phyloP scores from a whole-genome alignment of 2,113 vertebrate genomes.

The Corythornis cristatus region DNA sequence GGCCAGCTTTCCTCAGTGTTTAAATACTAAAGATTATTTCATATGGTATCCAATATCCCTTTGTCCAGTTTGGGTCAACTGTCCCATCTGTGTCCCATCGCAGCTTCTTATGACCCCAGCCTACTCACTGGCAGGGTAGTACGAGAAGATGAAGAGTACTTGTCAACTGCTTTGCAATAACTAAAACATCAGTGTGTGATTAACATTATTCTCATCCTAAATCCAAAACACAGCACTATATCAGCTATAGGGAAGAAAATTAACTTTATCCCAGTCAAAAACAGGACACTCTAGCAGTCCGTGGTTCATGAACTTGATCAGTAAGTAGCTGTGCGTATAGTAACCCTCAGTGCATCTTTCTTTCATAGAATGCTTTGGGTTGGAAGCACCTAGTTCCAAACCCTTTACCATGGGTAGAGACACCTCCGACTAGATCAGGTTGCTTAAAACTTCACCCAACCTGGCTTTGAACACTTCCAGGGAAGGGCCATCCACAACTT shows the following conservation, averaged over 20 bases:
- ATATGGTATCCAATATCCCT: neutral
- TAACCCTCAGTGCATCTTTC: neutral
- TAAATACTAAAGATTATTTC: neutral
- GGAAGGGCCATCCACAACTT: neutral
- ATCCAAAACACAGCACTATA: neutral
- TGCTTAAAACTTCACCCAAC: neutral
- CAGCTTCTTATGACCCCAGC: neutral
- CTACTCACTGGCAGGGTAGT: neutral
- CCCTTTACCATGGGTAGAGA: neutral
- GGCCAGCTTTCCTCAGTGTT: neutral
- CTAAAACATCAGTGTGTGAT: neutral
- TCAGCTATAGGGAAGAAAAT: neutral
- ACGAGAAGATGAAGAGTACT: neutral
- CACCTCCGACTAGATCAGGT: neutral
- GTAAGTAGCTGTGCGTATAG: neutral
- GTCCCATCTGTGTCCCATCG: neutral
- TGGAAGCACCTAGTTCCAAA: neutral
- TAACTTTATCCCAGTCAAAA: neutral
- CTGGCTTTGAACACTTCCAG: neutral
- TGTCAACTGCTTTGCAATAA: too few relatives aligned
- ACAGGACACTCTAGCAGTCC: neutral
- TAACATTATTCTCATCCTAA: neutral
- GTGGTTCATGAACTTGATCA: neutral
- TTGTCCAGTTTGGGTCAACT: neutral
- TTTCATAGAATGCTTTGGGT: neutral